Base-by-base conservation (phyloP, 2,113 vertebrate species). In the Melanerpes formicivorus region DNA sequence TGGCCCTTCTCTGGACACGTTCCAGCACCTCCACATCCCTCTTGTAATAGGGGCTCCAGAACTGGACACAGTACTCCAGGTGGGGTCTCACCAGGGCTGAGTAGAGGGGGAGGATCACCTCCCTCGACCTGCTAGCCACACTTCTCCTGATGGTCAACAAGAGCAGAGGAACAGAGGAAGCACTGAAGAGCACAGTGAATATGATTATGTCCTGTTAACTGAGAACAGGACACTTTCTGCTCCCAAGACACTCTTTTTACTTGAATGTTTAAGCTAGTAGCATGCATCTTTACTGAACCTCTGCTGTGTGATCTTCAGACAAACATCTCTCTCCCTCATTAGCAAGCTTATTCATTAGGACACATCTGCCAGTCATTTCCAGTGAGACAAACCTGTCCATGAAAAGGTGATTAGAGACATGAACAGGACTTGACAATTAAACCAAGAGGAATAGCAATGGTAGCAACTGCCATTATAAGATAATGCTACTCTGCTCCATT, bases 141-240 rank as follows among this genome's bases (percentile, higher is more conserved):
- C n/a, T n/a, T n/a, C n/a, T n/a, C n/a, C n/a, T n/a, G n/a, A n/a
- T n/a, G n/a, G 16, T 97, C 67, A 82, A 3, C 0, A 11, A 97
- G 32, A 11, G 83, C 50, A 59, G 37, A 37, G 37, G 37, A 37
- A 37, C 37, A 89, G 34, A 54, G 11, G 14, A 83, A 87, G 15
- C 18, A 3, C 55, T 26, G 82, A 92, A 30, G 96, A 97, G 15
- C 55, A 80, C 1, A 34, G n/a, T 18, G 94, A 96, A 10, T 98
- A 98, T 18, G 97, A 97, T 34, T 81, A 91, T 42, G 65, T 96
- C 22, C 9, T 95, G 42, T 27, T 95, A 9, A 30, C 46, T 26
- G 94, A 92, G 70, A 64, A 80, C 37, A 11, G 40, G 40, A 30
- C 11, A 9, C 19, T 59, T 73, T 27, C 81, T 37, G 26, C 42